phyloP scores from a whole-genome alignment of 2,888 invertebrate species.

The Amphipoea lucens region DNA sequence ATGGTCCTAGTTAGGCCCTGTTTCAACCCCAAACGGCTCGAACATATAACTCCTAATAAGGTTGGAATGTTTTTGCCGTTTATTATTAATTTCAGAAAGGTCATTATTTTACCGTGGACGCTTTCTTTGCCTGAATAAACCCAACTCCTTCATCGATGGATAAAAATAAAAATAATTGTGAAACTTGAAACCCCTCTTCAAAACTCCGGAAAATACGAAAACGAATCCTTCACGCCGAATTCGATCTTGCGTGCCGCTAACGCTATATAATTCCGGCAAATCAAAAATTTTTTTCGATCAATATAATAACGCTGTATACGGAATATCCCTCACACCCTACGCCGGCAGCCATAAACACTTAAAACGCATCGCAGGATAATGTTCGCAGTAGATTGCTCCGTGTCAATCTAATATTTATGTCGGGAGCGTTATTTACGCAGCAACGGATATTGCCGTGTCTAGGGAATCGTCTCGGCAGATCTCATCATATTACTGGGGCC shows the following conservation, averaged over 20 bases:
- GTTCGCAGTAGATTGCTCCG: constrained; percentile 79
- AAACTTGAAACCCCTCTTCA: constrained; percentile 22
- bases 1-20: neutral
- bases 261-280: constrained; percentile 55
- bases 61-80: neutral
- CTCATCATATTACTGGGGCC: constrained; percentile 74
- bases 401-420: constrained; percentile 84
- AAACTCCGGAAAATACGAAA: constrained; percentile 35
- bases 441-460: constrained; percentile 80
- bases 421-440: constrained; percentile 74
- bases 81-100: neutral
- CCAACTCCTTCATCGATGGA: neutral
- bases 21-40: neutral
- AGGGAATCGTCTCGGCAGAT: constrained; percentile 74
- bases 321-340: constrained; percentile 38
- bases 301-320: constrained; percentile 33
- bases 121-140: neutral
- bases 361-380: constrained; percentile 72
- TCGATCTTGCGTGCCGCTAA: constrained; percentile 32
- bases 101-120: neutral
- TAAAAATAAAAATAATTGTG: constrained; percentile 34
- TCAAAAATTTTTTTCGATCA: constrained; percentile 41
- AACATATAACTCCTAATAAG: neutral
- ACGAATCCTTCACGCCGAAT: constrained; percentile 14
- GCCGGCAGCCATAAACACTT: constrained; percentile 72